Evolutionary conservation across 2,113 vertebrate genomes (phyloP), one percentile per base, ranked within the genome.

Genomic region (Microtus ochrogaster): DNA sequence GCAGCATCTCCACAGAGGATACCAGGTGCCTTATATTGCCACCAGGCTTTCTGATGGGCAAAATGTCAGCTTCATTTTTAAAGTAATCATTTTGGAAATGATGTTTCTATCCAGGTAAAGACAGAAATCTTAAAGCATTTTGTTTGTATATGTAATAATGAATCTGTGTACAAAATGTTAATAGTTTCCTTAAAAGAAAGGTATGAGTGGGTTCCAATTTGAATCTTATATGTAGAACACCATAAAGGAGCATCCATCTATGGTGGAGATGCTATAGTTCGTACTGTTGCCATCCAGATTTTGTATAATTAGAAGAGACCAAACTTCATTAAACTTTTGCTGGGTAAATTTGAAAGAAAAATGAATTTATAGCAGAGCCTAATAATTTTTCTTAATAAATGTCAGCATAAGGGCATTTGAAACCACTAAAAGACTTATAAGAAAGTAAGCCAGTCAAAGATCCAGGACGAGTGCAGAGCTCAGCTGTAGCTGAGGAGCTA

Each of bases 231-330:
- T 36, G 24, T 73, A 2, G 17, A 47, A 39, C 41, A 4, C 5
- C 24, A 16, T 0, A 91, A 2, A 5, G 66, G 8, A 1, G 0
- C 6, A 1, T 24, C 26, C 65, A 49, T 65, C 9, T 17, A 2
- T 22, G 7, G 44, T 16, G 8, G 11, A 0, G 10, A 4, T 7
- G 21, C 4, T 2, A 17, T 11, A 52, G 22, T 28, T 77, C 39
- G 4, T 3, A 2, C 2, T 24, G 33, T 39, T 70, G 61, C 41
- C 47, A 61, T 63, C 84, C n/a, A 55, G 13, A 61, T 5, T 14
- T 13, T 7, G 9, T 9, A 44, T 19, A 83, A 68, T 49, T 70
- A 70, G 47, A 55, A 70, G 72, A 77, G 1, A 47, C 36, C 4
- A 68, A 82, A 44, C 9, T n/a, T 10, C 44, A 44, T 28, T 24